Evolutionary conservation across 2,113 vertebrate species (phyloP), one percentile per base, ranked within the genome.

Genomic region (Eptesicus fuscus): DNA sequence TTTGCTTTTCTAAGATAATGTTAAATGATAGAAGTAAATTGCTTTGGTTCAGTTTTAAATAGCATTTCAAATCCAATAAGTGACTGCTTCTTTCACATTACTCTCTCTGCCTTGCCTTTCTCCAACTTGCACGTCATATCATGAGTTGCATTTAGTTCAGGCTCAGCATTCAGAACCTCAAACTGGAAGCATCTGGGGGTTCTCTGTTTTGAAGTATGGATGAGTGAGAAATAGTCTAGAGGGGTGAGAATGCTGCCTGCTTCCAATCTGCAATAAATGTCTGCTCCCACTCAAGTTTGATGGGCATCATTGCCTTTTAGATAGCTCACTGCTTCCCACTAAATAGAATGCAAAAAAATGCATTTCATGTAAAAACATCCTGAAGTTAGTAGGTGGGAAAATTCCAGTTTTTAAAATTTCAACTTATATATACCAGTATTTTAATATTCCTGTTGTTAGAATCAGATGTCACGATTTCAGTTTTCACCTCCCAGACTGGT

Each of bases 141-240:
- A 97, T 76, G 96, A 94, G 77, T 96, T 98, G 94, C 97, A 93
- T 95, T 97, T 97, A 96, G 83, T 88, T 90, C 85, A 95, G 56
- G 61, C 85, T 77, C 85, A 95, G 74, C 86, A 78, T 86, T 96
- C 69, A 67, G 94, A 97, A 94, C 97, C 59, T 80, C 95, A 98
- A 97, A 97, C 96, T 97, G 97, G 96, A 98, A 97, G 83, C 0
- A 78, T 86, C 93, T 97, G 95, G 96, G 93, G 83, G 83, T 97
- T 97, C 89, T 97, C 97, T 93, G 89, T 35, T 93, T 94, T 92
- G 79, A 95, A 80, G 86, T 94, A 69, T 95, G 93, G 94, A 90
- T 98, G 96, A 94, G 87, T 97, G 84, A 90, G 92, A 92, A 92
- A 71, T 83, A 95, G 96, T 96, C 18, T 59, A 92, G 96, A 96